A percentile compares a stretch with the other conserved stretches of the same genome.
Conservation (phyloP, 1,140 invertebrate species). For the Drosophila subobscura region DNA sequence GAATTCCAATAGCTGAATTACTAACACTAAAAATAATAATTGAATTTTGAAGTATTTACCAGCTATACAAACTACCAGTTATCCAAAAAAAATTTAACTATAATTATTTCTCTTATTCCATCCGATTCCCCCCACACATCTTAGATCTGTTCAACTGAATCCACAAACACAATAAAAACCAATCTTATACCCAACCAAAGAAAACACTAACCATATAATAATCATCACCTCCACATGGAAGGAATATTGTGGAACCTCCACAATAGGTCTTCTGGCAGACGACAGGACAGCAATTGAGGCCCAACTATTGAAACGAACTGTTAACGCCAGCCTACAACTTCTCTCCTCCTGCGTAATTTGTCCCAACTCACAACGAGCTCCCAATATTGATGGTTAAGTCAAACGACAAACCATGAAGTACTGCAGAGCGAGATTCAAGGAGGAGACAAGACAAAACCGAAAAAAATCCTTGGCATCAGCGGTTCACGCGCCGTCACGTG, state of each 20-base stretch:
- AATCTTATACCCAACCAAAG: slow-evolving; percentile 13
- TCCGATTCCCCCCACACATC: not conserved
- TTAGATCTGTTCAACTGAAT: not conserved
- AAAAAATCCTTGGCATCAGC: slow-evolving; percentile 48
- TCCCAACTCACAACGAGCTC: slow-evolving; percentile 58
- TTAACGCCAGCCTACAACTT: slow-evolving; percentile 76
- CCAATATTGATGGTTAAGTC: slow-evolving; percentile 74
- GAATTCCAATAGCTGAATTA: too few species aligned
- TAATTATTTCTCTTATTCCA: too few species aligned
- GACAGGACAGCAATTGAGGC: slow-evolving; percentile 13
- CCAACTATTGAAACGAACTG: slow-evolving; percentile 50
- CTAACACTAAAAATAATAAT: not conserved
- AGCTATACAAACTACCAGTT: too few species aligned
- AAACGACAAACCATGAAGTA: slow-evolving; percentile 69
- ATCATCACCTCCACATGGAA: slow-evolving; percentile 25
- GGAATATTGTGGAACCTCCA: too few species aligned
- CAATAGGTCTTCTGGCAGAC: slow-evolving; percentile 17
- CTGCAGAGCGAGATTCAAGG: slow-evolving; percentile 34
- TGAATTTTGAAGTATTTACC: too few species aligned
- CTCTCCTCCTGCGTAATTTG: slow-evolving; percentile 67
- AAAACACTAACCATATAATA: slow-evolving; percentile 36
- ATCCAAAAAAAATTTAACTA: too few species aligned
- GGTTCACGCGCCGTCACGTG: slow-evolving; percentile 75
- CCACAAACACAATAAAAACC: slow-evolving; percentile 3
- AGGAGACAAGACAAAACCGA: slow-evolving; percentile 22